A percentile compares a stretch with the other conserved stretches of the same genome.
Evolutionary conservation across 2,888 invertebrate genomes (phyloP).

Genomic region (Heliconius ethilla): DNA sequence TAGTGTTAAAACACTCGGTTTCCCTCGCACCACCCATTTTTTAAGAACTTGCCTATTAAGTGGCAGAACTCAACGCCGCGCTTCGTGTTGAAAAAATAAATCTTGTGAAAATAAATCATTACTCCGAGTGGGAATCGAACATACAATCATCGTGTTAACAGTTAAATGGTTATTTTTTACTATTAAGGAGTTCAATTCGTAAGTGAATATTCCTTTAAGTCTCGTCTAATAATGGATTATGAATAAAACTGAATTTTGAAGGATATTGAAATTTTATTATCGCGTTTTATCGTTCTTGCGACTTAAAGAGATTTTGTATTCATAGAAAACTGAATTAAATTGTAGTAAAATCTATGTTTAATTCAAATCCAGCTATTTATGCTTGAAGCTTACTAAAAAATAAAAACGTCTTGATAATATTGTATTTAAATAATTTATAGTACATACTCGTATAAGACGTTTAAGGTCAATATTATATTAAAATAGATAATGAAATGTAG

Average conservation of each 20-base stretch:
- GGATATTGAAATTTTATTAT: conserved; percentile 19
- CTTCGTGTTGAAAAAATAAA: neutral
- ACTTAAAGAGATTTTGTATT: conserved; percentile 10
- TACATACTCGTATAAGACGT: too few species aligned
- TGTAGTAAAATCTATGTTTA: neutral
- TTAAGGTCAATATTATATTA: too few species aligned
- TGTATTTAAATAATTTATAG: too few species aligned
- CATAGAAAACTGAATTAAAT: conserved; percentile 5
- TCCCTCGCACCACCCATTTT: neutral
- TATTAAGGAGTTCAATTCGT: neutral
- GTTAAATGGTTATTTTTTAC: neutral
- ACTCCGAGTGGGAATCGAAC: neutral
- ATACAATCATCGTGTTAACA: neutral
- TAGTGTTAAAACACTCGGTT: neutral
- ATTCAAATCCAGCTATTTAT: too few species aligned
- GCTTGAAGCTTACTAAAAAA: too few species aligned
- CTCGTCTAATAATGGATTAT: neutral
- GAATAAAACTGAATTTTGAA: conserved; percentile 21
- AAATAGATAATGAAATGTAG: too few species aligned
- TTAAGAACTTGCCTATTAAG: neutral
- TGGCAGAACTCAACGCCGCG: neutral
- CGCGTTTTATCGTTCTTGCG: conserved; percentile 12
- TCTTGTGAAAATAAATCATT: neutral
- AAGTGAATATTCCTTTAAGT: neutral
- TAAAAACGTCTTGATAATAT: too few species aligned